Conservation (phyloP, 2,797 vertebrate genomes). For the Tenualosa ilisha region DNA sequence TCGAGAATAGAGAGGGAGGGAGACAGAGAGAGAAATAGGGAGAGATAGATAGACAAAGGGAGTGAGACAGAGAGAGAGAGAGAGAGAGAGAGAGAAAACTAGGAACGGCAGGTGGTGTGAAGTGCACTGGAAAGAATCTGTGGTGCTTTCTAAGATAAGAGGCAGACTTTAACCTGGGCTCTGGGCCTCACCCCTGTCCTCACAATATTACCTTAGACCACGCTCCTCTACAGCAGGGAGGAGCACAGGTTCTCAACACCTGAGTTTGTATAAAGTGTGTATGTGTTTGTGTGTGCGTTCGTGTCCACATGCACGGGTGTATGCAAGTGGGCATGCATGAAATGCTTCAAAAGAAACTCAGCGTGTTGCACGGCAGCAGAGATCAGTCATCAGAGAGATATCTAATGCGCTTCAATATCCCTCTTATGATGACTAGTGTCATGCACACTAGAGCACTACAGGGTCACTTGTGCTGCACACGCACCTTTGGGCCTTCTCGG, state of each 20-base stretch:
- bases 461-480: background rate
- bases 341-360: background rate
- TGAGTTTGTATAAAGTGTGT: background rate
- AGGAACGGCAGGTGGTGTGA: background rate
- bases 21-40: background rate
- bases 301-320: background rate
- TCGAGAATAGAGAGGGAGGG: slow-evolving; percentile 21
- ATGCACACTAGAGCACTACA: background rate
- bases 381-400: background rate
- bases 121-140: background rate
- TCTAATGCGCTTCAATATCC: background rate
- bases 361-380: background rate
- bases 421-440: background rate
- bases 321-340: background rate
- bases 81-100: slow-evolving; percentile 5
- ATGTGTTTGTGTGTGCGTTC: background rate
- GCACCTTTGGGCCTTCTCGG: background rate
- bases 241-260: background rate
- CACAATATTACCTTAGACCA: slow-evolving; percentile 28
- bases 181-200: background rate
- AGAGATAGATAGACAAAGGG: background rate
- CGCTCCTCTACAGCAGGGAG: background rate
- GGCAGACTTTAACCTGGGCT: background rate
- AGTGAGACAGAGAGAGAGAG: background rate
- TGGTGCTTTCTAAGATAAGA: background rate